phyloP scores from a whole-genome alignment of 2,888 invertebrate genomes.

The Barypeithes pellucidus region DNA sequence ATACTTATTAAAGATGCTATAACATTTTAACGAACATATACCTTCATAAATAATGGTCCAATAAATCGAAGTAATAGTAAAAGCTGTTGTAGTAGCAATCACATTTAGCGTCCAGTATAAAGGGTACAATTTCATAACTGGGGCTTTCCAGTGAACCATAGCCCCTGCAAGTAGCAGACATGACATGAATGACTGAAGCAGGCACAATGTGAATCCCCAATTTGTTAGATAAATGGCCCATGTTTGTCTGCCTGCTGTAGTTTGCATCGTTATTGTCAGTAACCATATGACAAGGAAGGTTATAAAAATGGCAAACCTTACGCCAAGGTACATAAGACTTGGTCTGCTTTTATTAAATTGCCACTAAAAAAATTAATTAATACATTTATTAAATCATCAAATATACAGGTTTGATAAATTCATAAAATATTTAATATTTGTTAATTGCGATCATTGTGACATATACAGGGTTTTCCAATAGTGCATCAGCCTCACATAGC shows the following conservation, averaged over 20 bases:
- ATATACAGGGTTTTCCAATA: too few species aligned
- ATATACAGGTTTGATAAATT: too few species aligned
- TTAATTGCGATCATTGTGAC: too few species aligned
- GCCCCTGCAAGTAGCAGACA: conserved; percentile 59
- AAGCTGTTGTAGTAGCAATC: conserved; percentile 79
- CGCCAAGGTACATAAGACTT: conserved; percentile 70
- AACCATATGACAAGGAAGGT: conserved; percentile 68
- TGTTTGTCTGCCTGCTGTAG: conserved; percentile 71
- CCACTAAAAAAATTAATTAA: conserved; percentile 72
- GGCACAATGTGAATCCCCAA: conserved; percentile 79
- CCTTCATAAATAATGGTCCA: conserved; percentile 84
- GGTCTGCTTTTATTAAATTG: conserved; percentile 71
- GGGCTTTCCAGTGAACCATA: conserved; percentile 50
- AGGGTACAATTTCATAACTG: conserved; percentile 61
- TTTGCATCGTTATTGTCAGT: conserved; percentile 65
- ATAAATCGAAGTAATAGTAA: conserved; percentile 83
- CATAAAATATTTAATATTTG: too few species aligned
- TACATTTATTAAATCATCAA: too few species aligned
- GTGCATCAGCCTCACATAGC: too few species aligned
- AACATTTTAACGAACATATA: too few species aligned
- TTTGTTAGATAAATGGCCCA: conserved; percentile 85
- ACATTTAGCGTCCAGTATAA: conserved; percentile 82
- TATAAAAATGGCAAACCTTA: conserved; percentile 75
- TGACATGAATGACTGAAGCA: conserved; percentile 74
- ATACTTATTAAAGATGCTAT: too few species aligned